Conservation (phyloP, 2,888 invertebrate genomes). For the Drosophila mimetica region DNA sequence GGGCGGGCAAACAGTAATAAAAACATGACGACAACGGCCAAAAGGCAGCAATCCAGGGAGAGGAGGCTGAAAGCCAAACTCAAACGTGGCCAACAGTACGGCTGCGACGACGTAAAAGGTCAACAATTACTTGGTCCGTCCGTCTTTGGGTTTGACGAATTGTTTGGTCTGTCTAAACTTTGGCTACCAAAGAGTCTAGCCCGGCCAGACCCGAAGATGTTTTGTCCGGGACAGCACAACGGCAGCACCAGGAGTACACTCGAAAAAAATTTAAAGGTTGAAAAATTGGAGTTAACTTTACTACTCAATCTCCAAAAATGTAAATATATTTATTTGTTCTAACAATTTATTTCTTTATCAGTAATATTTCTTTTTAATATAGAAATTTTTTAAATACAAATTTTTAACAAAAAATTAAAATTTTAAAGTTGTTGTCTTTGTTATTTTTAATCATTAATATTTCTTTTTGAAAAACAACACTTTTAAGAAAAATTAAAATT, state of each 20-base stretch:
- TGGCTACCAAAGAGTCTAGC: constrained; percentile 79
- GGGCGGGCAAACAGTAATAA: constrained; percentile 78
- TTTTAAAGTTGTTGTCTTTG: too few species aligned
- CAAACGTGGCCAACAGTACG: constrained; percentile 56
- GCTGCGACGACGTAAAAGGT: constrained; percentile 75
- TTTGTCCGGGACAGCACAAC: constrained; percentile 34
- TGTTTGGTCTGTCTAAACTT: constrained; percentile 79
- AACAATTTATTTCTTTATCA: too few species aligned
- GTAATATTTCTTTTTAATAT: too few species aligned
- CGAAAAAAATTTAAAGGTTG: background rate
- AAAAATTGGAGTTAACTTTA: too few species aligned
- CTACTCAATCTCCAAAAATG: too few species aligned
- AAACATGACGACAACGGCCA: constrained; percentile 63
- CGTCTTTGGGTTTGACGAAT: constrained; percentile 67
- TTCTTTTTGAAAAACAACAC: too few species aligned
- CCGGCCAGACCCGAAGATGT: constrained; percentile 63
- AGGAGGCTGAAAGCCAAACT: constrained; percentile 44
- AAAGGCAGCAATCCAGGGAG: constrained; percentile 34
- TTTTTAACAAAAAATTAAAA: background rate
- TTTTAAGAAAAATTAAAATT: too few species aligned
- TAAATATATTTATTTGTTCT: too few species aligned
- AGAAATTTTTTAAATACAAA: too few species aligned
- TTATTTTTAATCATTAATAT: too few species aligned
- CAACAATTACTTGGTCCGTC: constrained; percentile 77
- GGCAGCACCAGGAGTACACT: constrained; percentile 30